Evolutionary conservation across 2,888 invertebrate species (phyloP).

Genomic region (Anorthoa munda): DNA sequence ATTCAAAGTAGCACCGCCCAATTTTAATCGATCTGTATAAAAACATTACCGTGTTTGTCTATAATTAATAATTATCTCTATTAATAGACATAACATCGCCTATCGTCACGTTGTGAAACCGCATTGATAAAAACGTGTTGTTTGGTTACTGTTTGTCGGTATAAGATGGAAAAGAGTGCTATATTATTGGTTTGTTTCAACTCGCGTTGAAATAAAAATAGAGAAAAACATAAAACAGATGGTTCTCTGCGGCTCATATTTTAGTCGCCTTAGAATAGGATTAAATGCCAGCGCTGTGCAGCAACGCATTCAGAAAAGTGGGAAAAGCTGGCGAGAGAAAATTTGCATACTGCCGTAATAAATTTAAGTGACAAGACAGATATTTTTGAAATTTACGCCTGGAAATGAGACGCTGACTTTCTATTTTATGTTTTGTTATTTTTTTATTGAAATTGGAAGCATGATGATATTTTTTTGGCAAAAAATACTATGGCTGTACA

Average conservation of each 20-base stretch:
- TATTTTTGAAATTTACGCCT: conserved; percentile 18
- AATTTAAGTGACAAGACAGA: conserved; percentile 42
- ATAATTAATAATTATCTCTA: conserved; percentile 1
- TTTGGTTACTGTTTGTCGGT: neutral
- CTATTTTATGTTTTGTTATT: neutral
- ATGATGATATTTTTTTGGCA: neutral
- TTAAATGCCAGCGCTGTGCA: conserved; percentile 46
- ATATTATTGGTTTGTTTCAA: neutral
- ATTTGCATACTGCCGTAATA: conserved; percentile 56
- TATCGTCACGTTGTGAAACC: neutral
- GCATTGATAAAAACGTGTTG: neutral
- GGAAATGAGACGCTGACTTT: neutral
- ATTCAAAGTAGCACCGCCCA: neutral
- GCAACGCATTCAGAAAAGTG: conserved; percentile 47
- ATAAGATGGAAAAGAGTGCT: neutral
- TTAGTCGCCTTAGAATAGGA: conserved; percentile 41
- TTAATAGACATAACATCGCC: neutral
- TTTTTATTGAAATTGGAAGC: neutral
- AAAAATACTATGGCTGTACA: neutral
- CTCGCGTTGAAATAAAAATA: conserved; percentile 31
- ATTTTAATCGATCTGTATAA: neutral
- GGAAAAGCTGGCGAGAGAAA: conserved; percentile 41
- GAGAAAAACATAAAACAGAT: conserved; percentile 20
- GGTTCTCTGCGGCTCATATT: conserved; percentile 41
- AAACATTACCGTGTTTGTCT: neutral